These are phyloP conservation scores for Molossus molossus DNA, from an alignment of 2,797 vertebrate species.

Conservation along the genomic window DNA sequence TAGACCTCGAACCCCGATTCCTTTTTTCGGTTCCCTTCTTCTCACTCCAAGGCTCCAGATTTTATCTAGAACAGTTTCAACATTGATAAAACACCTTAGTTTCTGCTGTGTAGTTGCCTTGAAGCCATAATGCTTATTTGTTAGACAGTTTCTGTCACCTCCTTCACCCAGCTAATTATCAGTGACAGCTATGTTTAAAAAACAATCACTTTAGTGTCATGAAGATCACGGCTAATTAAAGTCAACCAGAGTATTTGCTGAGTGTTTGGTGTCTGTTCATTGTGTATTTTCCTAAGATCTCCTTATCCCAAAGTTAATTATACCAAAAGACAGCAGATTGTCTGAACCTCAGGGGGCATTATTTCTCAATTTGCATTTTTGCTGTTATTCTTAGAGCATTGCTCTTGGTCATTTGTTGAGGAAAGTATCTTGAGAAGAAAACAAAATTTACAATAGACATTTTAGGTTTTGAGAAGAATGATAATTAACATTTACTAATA, in stretches of 20 bases:
- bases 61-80: neutral
- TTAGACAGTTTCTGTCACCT: neutral
- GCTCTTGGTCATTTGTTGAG: conserved; percentile 57
- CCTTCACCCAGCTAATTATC: neutral
- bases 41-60: neutral
- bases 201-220: conserved; percentile 62
- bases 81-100: neutral
- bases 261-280: conserved; percentile 70
- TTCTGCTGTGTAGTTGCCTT: neutral
- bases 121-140: neutral
- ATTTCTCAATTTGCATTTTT: conserved; percentile 51
- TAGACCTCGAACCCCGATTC: neutral
- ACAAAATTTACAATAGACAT: conserved; percentile 49
- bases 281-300: conserved; percentile 70
- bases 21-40: neutral
- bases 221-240: conserved; percentile 76
- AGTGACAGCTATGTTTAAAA: conserved; percentile 63
- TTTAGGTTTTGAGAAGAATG: conserved; percentile 42
- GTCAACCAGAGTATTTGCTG: conserved; percentile 65
- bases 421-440: conserved; percentile 39
- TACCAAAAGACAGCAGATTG: conserved; percentile 77
- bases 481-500: conserved; percentile 31
- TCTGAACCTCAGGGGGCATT: conserved; percentile 64
- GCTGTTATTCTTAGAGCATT: conserved; percentile 51
- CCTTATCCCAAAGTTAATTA: conserved; percentile 70